Conservation (phyloP, 2,113 vertebrate species). For the Brienomyrus brachyistius region DNA sequence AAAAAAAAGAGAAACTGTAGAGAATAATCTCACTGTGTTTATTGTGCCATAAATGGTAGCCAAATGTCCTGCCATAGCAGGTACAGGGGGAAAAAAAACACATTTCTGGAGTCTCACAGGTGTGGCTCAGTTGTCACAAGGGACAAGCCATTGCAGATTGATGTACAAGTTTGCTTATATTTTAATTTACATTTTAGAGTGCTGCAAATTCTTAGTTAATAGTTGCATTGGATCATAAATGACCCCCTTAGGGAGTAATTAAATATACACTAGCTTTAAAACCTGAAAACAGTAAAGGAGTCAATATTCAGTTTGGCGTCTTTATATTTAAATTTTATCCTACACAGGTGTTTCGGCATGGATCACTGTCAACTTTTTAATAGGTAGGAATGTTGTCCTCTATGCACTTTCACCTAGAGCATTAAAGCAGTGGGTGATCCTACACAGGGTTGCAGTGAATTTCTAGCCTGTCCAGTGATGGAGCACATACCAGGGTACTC, state of each 20-base stretch:
- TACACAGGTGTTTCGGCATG: conserved; percentile 82
- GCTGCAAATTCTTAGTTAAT: background rate
- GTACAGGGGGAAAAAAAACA: background rate
- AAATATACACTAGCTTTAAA: background rate
- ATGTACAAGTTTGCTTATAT: background rate
- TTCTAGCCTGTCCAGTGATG: background rate
- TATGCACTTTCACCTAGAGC: background rate
- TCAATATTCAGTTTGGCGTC: background rate
- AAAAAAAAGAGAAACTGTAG: background rate
- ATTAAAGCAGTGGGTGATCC: background rate
- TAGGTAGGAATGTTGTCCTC: conserved; percentile 54
- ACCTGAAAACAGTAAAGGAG: background rate
- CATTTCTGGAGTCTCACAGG: background rate
- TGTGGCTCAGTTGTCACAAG: background rate
- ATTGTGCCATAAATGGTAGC: background rate
- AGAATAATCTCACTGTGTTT: background rate
- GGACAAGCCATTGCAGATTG: background rate
- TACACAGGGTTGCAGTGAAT: background rate
- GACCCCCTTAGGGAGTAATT: background rate
- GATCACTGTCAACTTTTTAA: conserved; percentile 93
- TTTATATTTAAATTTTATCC: conserved; percentile 13
- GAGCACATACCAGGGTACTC: background rate
- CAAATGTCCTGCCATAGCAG: background rate
- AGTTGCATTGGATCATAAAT: background rate
- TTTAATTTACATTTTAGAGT: background rate